Percentiles rank a stretch among this genome's conserved stretches.
Evolutionary conservation across 2,888 invertebrate genomes (phyloP).

Genomic region (Thera obeliscata): DNA sequence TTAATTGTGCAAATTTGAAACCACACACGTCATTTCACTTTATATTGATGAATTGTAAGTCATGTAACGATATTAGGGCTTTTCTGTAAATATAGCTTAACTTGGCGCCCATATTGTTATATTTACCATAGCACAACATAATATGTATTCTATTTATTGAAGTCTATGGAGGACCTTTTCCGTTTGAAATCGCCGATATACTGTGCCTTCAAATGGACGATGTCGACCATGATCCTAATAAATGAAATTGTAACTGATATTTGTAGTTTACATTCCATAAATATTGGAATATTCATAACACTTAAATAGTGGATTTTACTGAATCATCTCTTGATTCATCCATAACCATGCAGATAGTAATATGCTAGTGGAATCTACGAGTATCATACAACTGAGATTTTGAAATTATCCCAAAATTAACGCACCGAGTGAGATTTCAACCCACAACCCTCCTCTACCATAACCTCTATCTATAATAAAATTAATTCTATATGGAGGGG

Average conservation of each 20-base stretch:
- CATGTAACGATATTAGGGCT: constrained; percentile 60
- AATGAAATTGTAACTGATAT: constrained; percentile 46
- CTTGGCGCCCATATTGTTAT: constrained; percentile 55
- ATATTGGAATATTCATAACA: too few relatives aligned
- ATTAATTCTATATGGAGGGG: not conserved
- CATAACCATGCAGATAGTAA: too few relatives aligned
- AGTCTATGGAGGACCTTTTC: constrained; percentile 78
- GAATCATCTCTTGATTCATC: too few relatives aligned
- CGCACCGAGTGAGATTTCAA: too few relatives aligned
- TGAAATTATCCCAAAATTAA: too few relatives aligned
- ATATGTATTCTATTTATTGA: constrained; percentile 71
- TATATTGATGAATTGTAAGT: constrained; percentile 39
- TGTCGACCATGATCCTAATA: constrained; percentile 70
- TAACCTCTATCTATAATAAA: too few relatives aligned
- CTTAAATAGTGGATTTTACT: too few relatives aligned
- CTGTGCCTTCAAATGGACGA: constrained; percentile 76
- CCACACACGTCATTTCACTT: constrained; percentile 18
- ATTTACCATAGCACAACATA: constrained; percentile 59
- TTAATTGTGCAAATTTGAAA: constrained; percentile 34
- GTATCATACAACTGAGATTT: too few relatives aligned
- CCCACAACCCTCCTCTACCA: too few relatives aligned
- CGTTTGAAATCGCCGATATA: constrained; percentile 65
- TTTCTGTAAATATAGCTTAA: constrained; percentile 74
- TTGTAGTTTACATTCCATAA: constrained; percentile 5
- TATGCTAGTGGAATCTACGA: too few relatives aligned